phyloP scores from a whole-genome alignment of 2,797 vertebrate genomes.

The Fringilla coelebs region DNA sequence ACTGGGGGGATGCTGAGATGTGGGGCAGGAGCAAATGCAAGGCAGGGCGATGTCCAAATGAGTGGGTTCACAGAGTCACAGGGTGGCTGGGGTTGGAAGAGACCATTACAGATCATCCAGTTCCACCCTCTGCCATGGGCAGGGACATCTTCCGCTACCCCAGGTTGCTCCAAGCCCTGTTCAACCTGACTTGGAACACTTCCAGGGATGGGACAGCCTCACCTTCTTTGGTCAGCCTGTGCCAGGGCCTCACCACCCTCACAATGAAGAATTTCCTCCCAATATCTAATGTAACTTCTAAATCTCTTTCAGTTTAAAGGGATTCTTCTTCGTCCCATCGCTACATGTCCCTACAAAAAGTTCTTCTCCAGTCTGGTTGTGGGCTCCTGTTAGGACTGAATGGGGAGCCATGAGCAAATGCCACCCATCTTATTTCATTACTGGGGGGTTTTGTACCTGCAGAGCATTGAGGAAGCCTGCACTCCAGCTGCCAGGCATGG shows the following conservation, averaged over 20 bases:
- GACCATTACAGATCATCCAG: no score
- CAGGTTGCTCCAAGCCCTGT: not conserved
- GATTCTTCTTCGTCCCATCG: not conserved
- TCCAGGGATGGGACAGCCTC: not conserved
- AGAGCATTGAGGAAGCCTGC: not conserved
- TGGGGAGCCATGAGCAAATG: not conserved
- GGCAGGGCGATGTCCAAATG: no score
- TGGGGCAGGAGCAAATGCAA: not conserved
- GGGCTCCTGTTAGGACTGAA: not conserved
- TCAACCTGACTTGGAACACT: accelerated
- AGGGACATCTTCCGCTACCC: not conserved
- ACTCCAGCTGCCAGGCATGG: not conserved
- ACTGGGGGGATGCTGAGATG: not conserved
- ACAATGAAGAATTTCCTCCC: not conserved
- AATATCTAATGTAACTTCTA: not conserved
- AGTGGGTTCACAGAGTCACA: not conserved
- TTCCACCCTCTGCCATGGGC: no score
- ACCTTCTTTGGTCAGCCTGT: not conserved
- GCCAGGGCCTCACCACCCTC: not conserved
- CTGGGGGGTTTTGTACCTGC: accelerated
- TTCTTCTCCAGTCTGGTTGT: not conserved
- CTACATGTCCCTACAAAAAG: not conserved
- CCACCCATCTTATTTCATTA: not conserved
- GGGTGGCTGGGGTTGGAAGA: not conserved
- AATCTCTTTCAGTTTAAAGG: not conserved